Conservation (phyloP, 2,797 vertebrate species). For the Acrossocheilus wenchowensis region DNA sequence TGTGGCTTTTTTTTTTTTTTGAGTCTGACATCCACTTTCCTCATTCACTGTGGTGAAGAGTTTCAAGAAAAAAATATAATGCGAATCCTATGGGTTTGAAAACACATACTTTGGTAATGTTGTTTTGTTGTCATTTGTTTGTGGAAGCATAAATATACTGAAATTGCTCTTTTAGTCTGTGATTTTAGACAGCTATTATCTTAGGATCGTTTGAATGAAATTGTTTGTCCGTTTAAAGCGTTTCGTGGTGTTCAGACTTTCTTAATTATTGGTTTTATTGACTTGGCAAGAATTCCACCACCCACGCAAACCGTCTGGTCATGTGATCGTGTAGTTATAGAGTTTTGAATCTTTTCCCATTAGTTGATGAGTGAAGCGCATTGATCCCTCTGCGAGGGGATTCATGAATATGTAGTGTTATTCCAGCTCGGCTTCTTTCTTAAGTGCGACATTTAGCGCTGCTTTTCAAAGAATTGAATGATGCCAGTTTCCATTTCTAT, state of each 20-base stretch:
- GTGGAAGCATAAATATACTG: not conserved
- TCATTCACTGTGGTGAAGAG: not conserved
- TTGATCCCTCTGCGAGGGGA: slow-evolving; percentile 26
- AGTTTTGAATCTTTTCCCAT: slow-evolving; percentile 34
- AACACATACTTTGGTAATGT: not conserved
- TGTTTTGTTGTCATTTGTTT: not conserved
- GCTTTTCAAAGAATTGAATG: slow-evolving; percentile 75
- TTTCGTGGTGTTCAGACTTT: not conserved
- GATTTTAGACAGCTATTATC: not conserved
- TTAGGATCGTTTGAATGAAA: not conserved
- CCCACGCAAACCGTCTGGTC: not conserved
- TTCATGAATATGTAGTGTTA: slow-evolving; percentile 48
- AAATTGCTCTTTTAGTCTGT: not conserved
- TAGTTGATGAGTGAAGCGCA: slow-evolving; percentile 18
- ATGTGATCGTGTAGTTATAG: not conserved
- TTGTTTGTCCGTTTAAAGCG: not conserved
- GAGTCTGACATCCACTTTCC: not conserved
- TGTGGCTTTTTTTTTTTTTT: not conserved
- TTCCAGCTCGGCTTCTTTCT: slow-evolving; percentile 31
- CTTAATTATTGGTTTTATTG: slow-evolving; percentile 38
- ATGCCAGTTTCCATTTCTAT: slow-evolving; percentile 73
- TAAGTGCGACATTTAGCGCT: slow-evolving; percentile 65
- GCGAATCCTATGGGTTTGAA: not conserved
- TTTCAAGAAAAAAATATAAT: not conserved
- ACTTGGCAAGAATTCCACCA: not conserved